phyloP scores from a whole-genome alignment of 2,113 vertebrate genomes.

The Myotis lucifugus region DNA sequence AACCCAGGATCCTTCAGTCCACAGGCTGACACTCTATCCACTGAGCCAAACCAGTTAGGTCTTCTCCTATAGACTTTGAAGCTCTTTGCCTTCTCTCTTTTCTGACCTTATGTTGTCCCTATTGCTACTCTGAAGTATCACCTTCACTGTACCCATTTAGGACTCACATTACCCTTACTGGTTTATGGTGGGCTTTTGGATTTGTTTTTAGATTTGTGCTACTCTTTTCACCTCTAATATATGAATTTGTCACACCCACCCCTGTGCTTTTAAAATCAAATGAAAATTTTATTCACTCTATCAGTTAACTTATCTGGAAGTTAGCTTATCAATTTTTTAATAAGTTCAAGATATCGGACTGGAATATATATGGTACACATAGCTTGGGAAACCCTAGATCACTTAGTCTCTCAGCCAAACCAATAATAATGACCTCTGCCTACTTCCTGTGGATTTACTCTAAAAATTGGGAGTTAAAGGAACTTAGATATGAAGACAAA shows the following conservation, averaged over 20 bases:
- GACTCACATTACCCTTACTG: not conserved
- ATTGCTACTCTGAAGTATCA: not conserved
- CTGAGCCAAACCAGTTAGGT: not conserved
- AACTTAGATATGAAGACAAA: conserved; percentile 28
- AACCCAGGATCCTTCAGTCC: too few relatives aligned
- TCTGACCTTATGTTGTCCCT: not conserved
- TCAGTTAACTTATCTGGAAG: not conserved
- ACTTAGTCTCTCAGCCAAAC: not conserved
- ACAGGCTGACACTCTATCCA: too few relatives aligned
- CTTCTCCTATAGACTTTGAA: not conserved
- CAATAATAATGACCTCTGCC: not conserved
- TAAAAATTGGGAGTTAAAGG: conserved; percentile 12
- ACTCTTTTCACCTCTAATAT: not conserved
- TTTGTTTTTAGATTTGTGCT: not conserved
- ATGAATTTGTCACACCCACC: not conserved
- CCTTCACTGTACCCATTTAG: not conserved
- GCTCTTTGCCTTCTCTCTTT: not conserved
- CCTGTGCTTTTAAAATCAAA: too few relatives aligned
- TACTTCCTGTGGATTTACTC: not conserved
- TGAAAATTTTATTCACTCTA: not conserved
- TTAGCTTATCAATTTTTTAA: not conserved
- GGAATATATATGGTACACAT: conserved; percentile 5
- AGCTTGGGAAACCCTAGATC: not conserved
- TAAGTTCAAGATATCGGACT: not conserved
- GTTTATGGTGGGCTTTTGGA: not conserved